A percentile compares a stretch with the other conserved stretches of the same genome.
Evolutionary conservation across 1,140 invertebrate species (phyloP).

Genomic region (Drosophila sp.): DNA sequence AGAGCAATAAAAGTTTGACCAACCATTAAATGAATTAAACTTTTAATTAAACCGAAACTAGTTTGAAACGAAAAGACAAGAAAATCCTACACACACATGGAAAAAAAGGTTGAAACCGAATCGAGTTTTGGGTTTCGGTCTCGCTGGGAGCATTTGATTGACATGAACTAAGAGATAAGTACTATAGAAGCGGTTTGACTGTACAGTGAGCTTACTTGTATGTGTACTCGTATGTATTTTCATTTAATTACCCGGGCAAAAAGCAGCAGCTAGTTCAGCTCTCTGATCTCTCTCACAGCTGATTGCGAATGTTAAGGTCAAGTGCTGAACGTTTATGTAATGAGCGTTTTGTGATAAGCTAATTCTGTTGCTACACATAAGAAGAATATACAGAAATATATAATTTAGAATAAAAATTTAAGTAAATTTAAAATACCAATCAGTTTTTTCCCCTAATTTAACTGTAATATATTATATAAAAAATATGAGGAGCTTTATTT

Average conservation of each 20-base stretch:
- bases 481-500: too few species aligned
- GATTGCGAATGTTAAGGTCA: slow-evolving; percentile 53
- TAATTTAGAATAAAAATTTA: too few species aligned
- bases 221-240: slow-evolving; percentile 1
- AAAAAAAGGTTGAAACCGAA: slow-evolving; percentile 21
- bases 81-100: background rate
- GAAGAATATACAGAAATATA: too few species aligned
- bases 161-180: slow-evolving; percentile 30
- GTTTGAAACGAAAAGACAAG: slow-evolving; percentile 8
- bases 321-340: slow-evolving; percentile 26
- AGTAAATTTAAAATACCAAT: too few species aligned
- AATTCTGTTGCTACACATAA: background rate
- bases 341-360: slow-evolving; percentile 22
- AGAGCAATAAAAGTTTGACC: slow-evolving; percentile 26
- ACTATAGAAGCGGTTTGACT: slow-evolving; percentile 3
- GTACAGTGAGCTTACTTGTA: slow-evolving; percentile 4
- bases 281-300: slow-evolving; percentile 18
- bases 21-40: slow-evolving; percentile 34
- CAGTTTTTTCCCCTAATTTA: too few species aligned
- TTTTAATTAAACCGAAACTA: slow-evolving; percentile 38
- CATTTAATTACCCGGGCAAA: slow-evolving; percentile 28
- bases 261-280: background rate
- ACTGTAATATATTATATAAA: too few species aligned
- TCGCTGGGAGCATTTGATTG: slow-evolving; percentile 32
- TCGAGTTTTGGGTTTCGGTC: slow-evolving; percentile 22